Conservation (phyloP, 1,140 invertebrate species). For the Lepidurus apus region DNA sequence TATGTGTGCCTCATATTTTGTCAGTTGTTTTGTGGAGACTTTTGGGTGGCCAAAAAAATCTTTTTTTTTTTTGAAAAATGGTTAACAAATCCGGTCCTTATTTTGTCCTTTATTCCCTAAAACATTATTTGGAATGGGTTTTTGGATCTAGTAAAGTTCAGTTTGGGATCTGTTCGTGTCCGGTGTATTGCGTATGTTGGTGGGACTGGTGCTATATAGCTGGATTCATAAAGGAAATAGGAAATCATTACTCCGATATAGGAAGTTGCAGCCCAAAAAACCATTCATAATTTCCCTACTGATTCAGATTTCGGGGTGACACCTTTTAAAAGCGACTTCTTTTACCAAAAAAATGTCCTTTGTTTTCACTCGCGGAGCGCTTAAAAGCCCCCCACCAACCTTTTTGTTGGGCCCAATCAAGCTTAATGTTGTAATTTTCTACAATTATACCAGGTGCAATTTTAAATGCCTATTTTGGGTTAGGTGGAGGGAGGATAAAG, state of each 20-base stretch:
- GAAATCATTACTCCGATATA: conserved; percentile 12
- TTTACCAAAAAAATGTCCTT: not conserved
- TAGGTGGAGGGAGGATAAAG: not conserved
- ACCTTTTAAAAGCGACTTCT: not conserved
- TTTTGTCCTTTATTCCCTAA: not conserved
- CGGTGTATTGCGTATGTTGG: not conserved
- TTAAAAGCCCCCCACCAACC: not conserved
- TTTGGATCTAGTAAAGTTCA: too few relatives aligned
- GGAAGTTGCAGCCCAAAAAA: conserved; percentile 21
- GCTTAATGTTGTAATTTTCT: conserved; percentile 9
- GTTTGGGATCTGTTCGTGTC: too few relatives aligned
- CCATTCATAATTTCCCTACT: not conserved
- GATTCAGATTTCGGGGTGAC: conserved; percentile 14
- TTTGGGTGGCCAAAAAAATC: not conserved
- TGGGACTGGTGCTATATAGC: not conserved
- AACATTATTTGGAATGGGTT: not conserved
- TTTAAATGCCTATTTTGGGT: not conserved
- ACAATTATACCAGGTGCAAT: conserved; percentile 19
- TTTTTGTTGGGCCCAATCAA: conserved; percentile 7
- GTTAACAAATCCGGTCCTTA: not conserved
- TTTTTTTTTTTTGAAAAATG: not conserved
- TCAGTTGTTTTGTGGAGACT: not conserved
- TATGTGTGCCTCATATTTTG: not conserved
- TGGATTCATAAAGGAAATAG: conserved; percentile 12
- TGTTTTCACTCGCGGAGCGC: not conserved